Base-by-base conservation (phyloP, 2,888 invertebrate species). In the Tinea trinotella region DNA sequence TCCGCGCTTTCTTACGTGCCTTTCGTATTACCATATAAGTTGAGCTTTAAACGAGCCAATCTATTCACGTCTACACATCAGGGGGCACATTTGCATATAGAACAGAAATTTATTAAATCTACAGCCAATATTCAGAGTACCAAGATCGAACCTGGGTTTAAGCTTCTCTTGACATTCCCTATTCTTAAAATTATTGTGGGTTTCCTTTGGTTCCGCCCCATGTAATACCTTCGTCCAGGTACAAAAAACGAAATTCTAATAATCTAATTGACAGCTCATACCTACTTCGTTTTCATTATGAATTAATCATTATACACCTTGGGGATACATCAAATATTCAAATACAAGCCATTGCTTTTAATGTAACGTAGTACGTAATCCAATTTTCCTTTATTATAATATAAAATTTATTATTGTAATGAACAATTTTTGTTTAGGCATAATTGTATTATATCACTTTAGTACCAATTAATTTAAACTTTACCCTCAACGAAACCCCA, bases 61-160 rank as follows among this genome's bases (percentile, higher is more conserved):
- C 84, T 85, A 85, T 85, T 85, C 84, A 82, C 83, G 85, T 84
- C 85, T 85, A 84, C 84, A 85, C 84, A 85, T 85, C 84, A 84
- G 82, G 82, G 82, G 80, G 76, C 82, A 73, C 78, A 85, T 85
- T 85, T 85, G 84, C 85, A 84, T 85, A 84, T 85, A 84, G 82
- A 85, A 83, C 81, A 83, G 83, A 83, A 84, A 85, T 85, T 85
- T 85, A 85, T 85, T 85, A 85, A 85, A 85, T 85, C 85, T 84
- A 84, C 83, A 78, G 83, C 81, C 84, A 84, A 85, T 85, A 85
- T 83, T 76, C 76, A 68, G 73, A 81, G 83, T 76, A 74, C 74
- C 76, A 71, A 81, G 81, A 82, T 78, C 15, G 50, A 50, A 24
- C 18, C 48, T 18, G 48, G 18, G 24, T 15, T 50, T 50, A 12